phyloP scores from a whole-genome alignment of 1,140 invertebrate species.

The Cherax destructor region DNA sequence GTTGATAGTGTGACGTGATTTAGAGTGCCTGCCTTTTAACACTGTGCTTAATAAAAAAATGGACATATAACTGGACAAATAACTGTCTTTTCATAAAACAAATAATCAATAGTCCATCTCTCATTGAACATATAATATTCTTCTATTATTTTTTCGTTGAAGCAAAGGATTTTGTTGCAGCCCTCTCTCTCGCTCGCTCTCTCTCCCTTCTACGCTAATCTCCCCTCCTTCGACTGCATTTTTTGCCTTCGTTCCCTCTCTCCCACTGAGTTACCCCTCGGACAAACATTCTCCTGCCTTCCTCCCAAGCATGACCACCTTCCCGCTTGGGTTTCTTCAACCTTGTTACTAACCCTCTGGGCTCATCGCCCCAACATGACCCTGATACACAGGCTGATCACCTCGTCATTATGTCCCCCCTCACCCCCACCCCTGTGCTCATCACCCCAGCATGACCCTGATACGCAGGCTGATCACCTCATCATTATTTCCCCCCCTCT shows the following conservation, averaged over 20 bases:
- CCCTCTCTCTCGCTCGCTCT: conserved; percentile 12
- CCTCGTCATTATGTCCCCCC: neutral
- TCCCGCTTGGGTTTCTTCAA: neutral
- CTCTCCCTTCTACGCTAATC: neutral
- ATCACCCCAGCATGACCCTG: neutral
- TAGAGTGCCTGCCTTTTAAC: too few relatives aligned
- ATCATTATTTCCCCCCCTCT: neutral
- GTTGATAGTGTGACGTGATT: too few relatives aligned
- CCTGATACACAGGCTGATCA: too few relatives aligned
- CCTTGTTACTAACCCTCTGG: neutral
- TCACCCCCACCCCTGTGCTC: neutral
- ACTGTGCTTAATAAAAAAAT: too few relatives aligned
- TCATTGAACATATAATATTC: too few relatives aligned
- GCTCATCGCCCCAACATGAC: too few relatives aligned
- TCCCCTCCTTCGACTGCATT: conserved; percentile 4
- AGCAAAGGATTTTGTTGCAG: too few relatives aligned
- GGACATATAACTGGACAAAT: too few relatives aligned
- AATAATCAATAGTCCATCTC: too few relatives aligned
- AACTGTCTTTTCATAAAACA: too few relatives aligned
- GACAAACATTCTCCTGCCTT: conserved; percentile 28
- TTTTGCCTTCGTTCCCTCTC: conserved; percentile 5
- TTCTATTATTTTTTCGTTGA: too few relatives aligned
- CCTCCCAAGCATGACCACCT: conserved; percentile 10
- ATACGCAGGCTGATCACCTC: neutral
- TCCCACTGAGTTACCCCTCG: conserved; percentile 28